These are phyloP conservation scores for Denticeps clupeoides DNA, from an alignment of 2,797 vertebrate genomes.

Conservation along the genomic window DNA sequence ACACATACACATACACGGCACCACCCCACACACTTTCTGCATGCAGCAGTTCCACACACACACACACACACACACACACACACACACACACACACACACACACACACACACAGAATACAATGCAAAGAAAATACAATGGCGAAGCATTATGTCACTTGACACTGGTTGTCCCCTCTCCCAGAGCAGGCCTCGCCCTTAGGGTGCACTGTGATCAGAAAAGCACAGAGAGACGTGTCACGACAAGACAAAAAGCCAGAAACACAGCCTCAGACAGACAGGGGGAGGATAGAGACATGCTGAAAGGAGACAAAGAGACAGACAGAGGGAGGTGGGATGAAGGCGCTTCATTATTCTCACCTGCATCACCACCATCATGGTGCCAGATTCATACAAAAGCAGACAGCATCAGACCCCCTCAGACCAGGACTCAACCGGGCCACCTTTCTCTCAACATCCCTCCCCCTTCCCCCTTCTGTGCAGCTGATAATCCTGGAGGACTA, in stretches of 20 bases:
- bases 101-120: conserved; percentile 23
- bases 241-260: conserved; percentile 14
- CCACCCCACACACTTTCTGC: conserved; percentile 10
- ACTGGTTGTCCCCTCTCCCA: conserved; percentile 39
- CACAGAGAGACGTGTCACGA: conserved; percentile 25
- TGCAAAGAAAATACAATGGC: conserved; percentile 19
- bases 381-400: too few relatives aligned
- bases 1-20: neutral
- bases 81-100: conserved; percentile 20
- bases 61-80: conserved; percentile 2
- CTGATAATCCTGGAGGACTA: conserved; percentile 93
- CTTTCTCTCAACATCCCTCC: neutral
- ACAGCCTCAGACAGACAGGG: conserved; percentile 9
- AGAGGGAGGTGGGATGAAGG: neutral
- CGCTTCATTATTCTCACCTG: too few relatives aligned
- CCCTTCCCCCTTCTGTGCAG: conserved; percentile 40
- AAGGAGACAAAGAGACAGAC: conserved; percentile 9
- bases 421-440: too few relatives aligned
- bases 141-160: conserved; percentile 54
- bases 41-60: neutral
- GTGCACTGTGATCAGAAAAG: conserved; percentile 40
- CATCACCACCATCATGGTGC: too few relatives aligned
- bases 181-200: conserved; percentile 36
- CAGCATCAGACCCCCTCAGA: too few relatives aligned
- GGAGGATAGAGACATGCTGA: conserved; percentile 7